A percentile compares a stretch with the other conserved stretches of the same genome.
Conservation (phyloP, 37 sponge, comb jelly and placozoan genomes). For the Cladorhizidae sp. region DNA sequence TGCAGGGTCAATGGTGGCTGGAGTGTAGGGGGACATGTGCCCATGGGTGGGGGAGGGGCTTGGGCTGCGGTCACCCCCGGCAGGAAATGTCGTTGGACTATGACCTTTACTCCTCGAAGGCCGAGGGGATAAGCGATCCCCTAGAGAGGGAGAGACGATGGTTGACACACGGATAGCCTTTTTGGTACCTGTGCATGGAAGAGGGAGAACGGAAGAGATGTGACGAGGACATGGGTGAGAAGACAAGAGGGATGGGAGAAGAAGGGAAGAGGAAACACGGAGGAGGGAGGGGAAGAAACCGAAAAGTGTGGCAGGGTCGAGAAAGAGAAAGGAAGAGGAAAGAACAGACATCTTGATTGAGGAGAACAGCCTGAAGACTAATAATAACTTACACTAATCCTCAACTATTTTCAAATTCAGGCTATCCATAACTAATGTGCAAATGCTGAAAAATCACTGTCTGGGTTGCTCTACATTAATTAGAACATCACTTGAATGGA, state of each 20-base stretch:
- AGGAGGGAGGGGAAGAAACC: background rate
- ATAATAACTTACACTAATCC: background rate
- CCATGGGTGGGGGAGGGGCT: background rate
- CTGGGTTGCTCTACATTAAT: no score
- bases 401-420: no score
- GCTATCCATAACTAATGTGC: no score
- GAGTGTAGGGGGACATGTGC: background rate
- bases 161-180: constrained; percentile 27
- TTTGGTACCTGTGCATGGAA: constrained; percentile 5
- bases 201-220: background rate
- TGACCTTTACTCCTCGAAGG: constrained; percentile 1
- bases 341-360: background rate
- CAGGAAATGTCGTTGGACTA: background rate
- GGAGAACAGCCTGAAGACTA: background rate
- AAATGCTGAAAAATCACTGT: no score
- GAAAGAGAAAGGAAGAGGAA: background rate
- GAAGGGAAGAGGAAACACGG: background rate
- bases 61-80: background rate
- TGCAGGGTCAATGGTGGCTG: background rate
- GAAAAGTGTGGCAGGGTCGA: background rate
- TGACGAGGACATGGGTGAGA: background rate
- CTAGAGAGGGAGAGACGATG: constrained; percentile 4
- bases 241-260: background rate
- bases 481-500: no score
- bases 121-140: constrained; percentile 3